Percentiles rank a stretch among this genome's conserved stretches.
These are phyloP conservation scores for Vulpes vulpes DNA, from an alignment of 2,113 vertebrate species.

Conservation along the genomic window DNA sequence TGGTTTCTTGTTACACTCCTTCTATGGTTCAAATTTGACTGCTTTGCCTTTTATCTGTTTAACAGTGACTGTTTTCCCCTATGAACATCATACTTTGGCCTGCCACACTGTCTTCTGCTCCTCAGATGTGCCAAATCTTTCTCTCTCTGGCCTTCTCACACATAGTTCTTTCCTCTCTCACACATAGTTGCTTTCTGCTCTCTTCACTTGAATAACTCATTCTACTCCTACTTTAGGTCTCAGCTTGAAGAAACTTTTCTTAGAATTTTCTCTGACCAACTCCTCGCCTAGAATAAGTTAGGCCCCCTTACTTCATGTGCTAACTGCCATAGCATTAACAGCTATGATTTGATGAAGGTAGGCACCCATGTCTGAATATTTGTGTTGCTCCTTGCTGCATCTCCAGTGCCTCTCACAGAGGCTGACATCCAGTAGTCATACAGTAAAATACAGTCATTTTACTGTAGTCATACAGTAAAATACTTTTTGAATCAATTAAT, in stretches of 20 bases:
- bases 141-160: neutral
- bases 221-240: neutral
- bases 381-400: neutral
- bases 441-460: neutral
- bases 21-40: neutral
- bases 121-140: neutral
- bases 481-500: slow-evolving; percentile 41
- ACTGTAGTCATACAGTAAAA: neutral
- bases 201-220: neutral
- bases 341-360: neutral
- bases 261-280: neutral
- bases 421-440: neutral
- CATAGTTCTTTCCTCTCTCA: neutral
- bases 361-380: neutral
- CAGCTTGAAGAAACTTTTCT: neutral
- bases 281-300: neutral
- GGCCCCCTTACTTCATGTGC: neutral
- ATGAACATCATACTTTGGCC: neutral
- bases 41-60: neutral
- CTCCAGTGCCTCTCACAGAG: neutral
- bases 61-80: neutral
- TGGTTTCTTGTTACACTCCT: neutral
- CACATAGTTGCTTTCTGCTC: neutral
- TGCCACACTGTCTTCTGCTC: neutral
- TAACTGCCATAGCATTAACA: neutral